Base-by-base conservation (phyloP, 2,888 invertebrate species). In the Matsumyia berberina region DNA sequence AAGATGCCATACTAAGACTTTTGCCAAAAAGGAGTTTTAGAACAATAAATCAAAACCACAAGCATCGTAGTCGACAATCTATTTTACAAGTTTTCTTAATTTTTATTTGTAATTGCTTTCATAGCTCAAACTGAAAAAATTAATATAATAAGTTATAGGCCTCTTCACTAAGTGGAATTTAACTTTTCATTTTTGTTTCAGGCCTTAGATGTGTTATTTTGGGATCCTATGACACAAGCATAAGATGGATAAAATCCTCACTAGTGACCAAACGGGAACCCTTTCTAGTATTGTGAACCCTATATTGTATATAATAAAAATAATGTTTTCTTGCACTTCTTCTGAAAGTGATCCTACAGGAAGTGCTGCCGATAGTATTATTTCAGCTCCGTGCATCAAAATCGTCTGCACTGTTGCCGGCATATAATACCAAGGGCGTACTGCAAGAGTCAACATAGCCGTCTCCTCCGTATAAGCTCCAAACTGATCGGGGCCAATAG, bases 321-420 rank as follows among this genome's bases (percentile, higher is more conserved):
- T 73, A 76, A 58, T 86, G 73, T 60, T 87, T 82, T 69, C 72
- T 15, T 78, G 39, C 33, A 62, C 83, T 44, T 77, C 72, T 31
- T 83, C 77, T 31, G 78, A 73, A 53, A 80, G 57, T 62, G 72
- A 46, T 8, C 72, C 81, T 39, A 86, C 69, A 11, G 81, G 53
- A 12, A 78, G 42, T n/a, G 57, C 35, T 19, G 31, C 66, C 39
- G 42, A 53, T 57, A 62, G 51, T 55, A 67, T 77, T 44, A 80
- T 57, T 51, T 72, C 60, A 31, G 72, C 62, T 57, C 24, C 39
- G 6, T 33, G 57, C 5, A 57, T 15, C n/a, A 57, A 44, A 46
- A 69, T 57, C 33, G 53, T 83, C 37, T 73, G 60, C 31, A 77
- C 64, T 31, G 51, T 69, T 53, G 74, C 55, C 42, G 74, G 74